A percentile compares a stretch with the other conserved stretches of the same genome.
Evolutionary conservation across 2,797 vertebrate genomes (phyloP).

Genomic region (Malacoraja senta): DNA sequence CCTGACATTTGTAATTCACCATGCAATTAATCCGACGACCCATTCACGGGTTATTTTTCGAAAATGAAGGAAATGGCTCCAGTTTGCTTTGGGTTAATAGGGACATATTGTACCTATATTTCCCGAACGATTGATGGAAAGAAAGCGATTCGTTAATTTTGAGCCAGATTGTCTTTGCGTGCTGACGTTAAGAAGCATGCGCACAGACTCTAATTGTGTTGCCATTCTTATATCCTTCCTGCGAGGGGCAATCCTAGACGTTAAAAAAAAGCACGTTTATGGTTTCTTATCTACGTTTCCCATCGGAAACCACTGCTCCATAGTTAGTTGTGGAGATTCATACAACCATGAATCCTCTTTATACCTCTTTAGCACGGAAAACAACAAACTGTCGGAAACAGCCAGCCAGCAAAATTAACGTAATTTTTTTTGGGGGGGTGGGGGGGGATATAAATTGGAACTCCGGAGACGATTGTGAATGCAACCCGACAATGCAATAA

Average conservation of each 20-base stretch:
- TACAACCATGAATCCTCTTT: neutral
- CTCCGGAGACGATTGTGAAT: neutral
- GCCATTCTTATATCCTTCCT: neutral
- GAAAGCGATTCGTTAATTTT: neutral
- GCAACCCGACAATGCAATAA: neutral
- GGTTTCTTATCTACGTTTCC: neutral
- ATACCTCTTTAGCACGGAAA: neutral
- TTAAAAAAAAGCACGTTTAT: neutral
- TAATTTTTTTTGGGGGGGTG: too few species aligned
- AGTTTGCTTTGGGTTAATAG: neutral
- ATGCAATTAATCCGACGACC: neutral
- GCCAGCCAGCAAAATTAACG: too few species aligned
- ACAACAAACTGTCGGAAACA: too few species aligned
- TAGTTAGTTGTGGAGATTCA: neutral
- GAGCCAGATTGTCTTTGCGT: neutral
- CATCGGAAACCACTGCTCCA: neutral
- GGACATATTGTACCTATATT: neutral
- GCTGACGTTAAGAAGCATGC: constrained; percentile 11
- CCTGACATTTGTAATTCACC: neutral
- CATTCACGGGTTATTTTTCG: neutral
- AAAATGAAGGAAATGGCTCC: neutral
- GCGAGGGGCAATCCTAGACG: neutral
- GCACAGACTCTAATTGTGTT: neutral
- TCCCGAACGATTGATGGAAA: neutral
- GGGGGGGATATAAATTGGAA: neutral